A percentile compares a stretch with the other conserved stretches of the same genome.
Conservation (phyloP, 2,113 vertebrate species). For the Accipiter cooperii region DNA sequence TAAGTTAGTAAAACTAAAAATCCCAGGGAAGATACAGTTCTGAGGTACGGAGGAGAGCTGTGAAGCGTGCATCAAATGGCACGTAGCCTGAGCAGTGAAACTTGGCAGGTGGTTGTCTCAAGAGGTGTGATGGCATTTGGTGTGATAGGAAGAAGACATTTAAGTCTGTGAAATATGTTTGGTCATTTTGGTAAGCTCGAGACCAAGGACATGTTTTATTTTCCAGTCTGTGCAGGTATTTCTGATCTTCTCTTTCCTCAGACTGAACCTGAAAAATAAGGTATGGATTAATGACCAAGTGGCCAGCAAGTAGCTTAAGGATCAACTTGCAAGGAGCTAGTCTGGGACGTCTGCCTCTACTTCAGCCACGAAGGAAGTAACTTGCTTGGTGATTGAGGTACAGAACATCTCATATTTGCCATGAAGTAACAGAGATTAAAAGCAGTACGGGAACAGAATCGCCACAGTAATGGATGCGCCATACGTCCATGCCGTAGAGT, state of each 20-base stretch:
- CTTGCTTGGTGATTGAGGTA: neutral
- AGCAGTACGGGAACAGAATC: neutral
- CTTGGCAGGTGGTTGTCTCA: neutral
- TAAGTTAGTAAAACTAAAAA: neutral
- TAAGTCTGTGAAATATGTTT: neutral
- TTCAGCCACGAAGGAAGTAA: neutral
- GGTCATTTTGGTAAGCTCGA: neutral
- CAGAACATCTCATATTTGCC: neutral
- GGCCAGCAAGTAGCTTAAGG: neutral
- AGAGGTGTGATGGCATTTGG: neutral
- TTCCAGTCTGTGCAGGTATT: neutral
- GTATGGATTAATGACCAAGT: neutral
- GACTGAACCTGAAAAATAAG: neutral
- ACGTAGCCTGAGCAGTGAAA: neutral
- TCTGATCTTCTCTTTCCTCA: neutral
- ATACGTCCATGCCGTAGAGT: neutral
- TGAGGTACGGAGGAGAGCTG: neutral
- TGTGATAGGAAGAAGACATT: neutral
- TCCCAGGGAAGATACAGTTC: neutral
- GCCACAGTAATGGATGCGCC: neutral
- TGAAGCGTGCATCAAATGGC: rapidly evolving
- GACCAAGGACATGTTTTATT: neutral
- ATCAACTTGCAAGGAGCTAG: neutral
- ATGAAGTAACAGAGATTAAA: neutral
- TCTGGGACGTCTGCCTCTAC: neutral